Conservation (phyloP, 2,113 vertebrate genomes). For the Lutjanus erythropterus region DNA sequence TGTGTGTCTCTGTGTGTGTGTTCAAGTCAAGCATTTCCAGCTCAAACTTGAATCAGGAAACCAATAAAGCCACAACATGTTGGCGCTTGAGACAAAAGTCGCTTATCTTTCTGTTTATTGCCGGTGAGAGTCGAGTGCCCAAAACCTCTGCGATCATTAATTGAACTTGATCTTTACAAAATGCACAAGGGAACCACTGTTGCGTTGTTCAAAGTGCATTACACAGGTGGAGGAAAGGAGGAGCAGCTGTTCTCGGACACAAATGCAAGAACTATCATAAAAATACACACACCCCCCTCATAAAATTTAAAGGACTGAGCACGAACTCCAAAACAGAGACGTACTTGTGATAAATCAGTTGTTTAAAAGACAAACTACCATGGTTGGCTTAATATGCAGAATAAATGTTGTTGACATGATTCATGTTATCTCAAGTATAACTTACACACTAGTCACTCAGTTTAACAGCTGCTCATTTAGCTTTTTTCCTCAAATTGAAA, state of each 20-base stretch:
- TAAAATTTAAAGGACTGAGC: conserved; percentile 20
- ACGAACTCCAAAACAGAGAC: conserved; percentile 15
- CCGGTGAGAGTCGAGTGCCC: conserved; percentile 30
- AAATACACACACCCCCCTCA: conserved; percentile 20
- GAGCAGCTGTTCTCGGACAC: conserved; percentile 58
- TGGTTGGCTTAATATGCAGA: not conserved
- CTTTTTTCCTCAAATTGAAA: not conserved
- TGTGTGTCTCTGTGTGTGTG: conserved; percentile 10
- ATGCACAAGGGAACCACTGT: conserved; percentile 61
- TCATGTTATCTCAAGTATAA: not conserved
- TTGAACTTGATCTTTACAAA: conserved; percentile 51
- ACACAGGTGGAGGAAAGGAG: conserved; percentile 57
- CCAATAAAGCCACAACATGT: conserved; percentile 46
- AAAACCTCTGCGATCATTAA: conserved; percentile 39
- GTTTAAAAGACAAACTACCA: not conserved
- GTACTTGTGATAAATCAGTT: conserved; percentile 14
- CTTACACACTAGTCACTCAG: not conserved
- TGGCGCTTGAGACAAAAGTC: conserved; percentile 52
- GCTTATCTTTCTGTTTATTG: conserved; percentile 51
- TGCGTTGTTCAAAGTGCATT: conserved; percentile 29
- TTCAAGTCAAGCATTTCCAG: conserved; percentile 28
- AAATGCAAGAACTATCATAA: conserved; percentile 9
- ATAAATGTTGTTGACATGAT: not conserved
- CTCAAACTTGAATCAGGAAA: conserved; percentile 51
- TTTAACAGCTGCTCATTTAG: not conserved